Base-by-base conservation (phyloP, 2,888 invertebrate genomes). In the Pemphredon lugubris region DNA sequence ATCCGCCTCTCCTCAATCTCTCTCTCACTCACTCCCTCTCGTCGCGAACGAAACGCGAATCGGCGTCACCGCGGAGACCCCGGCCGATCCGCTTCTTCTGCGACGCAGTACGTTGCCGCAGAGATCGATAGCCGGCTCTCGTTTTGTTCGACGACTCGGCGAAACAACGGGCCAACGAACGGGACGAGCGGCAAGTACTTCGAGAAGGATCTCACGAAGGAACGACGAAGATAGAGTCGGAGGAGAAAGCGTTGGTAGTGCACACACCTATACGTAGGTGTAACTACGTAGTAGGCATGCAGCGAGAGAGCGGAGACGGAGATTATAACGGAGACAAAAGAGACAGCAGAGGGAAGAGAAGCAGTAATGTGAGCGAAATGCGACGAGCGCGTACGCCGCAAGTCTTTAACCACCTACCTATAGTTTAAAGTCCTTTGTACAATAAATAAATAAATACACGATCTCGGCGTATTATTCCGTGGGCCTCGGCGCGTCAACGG, bases 401-500 rank as follows among this genome's bases (percentile, higher is more conserved):
- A 26, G 42, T 14, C 1, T 44, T 34, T 20, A 32, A 26, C 44
- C 67, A 70, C 85, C 81, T 86, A 86, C 86, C 87, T 86, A 87
- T 83, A 76, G 53, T 77, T 80, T 26, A 86, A 82, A 86, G 85
- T 87, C 85, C 83, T 87, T 86, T 86, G 84, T 87, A 86, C 85
- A 86, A 87, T 87, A 87, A 87, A 87, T 87, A 84, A 85, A 84
- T 83, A 84, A 85, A 86, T 83, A 79, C 77, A 84, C 84, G 82
- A 61, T 70, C 4, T 26, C 26, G 26, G 26, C 64, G 59, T 68
- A 64, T 54, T 66, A 72, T 64, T 63, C 53, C 47, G 58, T 57
- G 21, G 21, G 57, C 57, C 37, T 66, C 53, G 34, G 3, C 73
- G 71, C 58, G 65, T 50, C 48, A 50, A 39, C 50, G 53, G 73